phyloP scores from a whole-genome alignment of 2,888 invertebrate species.

The Folsomia candida region DNA sequence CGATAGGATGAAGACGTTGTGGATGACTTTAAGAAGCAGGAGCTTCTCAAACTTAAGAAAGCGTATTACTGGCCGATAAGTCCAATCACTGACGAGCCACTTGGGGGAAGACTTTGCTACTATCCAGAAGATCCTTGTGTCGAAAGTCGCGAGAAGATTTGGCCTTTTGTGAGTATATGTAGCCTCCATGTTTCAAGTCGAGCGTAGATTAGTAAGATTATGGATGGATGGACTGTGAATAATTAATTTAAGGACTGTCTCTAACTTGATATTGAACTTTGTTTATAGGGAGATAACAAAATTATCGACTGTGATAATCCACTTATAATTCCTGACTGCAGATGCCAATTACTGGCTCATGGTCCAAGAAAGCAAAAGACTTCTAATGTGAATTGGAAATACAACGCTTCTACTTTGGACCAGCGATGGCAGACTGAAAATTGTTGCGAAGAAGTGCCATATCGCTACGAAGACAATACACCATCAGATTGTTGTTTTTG shows the following conservation, averaged over 20 bases:
- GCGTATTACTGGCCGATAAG: constrained; percentile 46
- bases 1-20: constrained; percentile 30
- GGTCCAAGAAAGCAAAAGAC: constrained; percentile 11
- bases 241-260: no score
- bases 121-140: constrained; percentile 25
- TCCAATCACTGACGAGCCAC: constrained; percentile 41
- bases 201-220: background rate
- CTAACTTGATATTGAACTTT: no score
- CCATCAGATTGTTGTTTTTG: constrained; percentile 37
- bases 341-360: constrained; percentile 38
- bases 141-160: constrained; percentile 28
- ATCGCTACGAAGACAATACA: constrained; percentile 25
- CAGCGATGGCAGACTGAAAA: constrained; percentile 33
- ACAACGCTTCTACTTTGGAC: constrained; percentile 37
- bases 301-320: constrained; percentile 18
- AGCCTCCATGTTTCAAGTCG: no score
- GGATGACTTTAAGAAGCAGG: constrained; percentile 15
- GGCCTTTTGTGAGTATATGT: constrained; percentile 38
- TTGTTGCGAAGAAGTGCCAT: constrained; percentile 48
- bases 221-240: background rate
- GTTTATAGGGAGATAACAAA: constrained; percentile 29
- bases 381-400: background rate
- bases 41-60: constrained; percentile 39
- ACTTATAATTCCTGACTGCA: constrained; percentile 39
- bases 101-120: constrained; percentile 44